Conservation (phyloP, 1,140 invertebrate species). For the Penaeus vannamei region DNA sequence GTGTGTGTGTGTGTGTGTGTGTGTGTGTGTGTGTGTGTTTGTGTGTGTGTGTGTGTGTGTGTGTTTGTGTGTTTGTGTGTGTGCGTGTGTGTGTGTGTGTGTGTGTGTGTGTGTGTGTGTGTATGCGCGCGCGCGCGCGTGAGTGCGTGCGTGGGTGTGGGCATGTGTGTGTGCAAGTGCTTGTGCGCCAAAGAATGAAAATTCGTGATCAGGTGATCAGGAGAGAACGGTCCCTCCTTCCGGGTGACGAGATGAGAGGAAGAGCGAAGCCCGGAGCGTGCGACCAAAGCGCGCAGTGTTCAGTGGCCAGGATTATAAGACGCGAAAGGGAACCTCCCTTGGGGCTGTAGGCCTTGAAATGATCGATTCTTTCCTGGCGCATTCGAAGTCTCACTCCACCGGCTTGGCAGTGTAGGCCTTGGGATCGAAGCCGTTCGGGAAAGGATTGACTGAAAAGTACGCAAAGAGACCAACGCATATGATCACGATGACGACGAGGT, state of each 20-base stretch:
- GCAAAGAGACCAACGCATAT: constrained; percentile 53
- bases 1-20: constrained; percentile 27
- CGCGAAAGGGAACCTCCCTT: not conserved
- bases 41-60: constrained; percentile 8
- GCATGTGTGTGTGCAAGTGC: not conserved
- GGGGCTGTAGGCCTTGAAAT: too few relatives aligned
- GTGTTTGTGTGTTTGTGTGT: not conserved
- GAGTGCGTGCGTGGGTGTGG: not conserved
- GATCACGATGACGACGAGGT: constrained; percentile 44
- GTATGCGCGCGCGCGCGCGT: not conserved
- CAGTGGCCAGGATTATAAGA: too few relatives aligned
- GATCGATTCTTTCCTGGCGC: not conserved
- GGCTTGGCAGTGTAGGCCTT: not conserved
- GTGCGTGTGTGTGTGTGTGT: constrained; percentile 40
- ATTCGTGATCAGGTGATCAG: too few relatives aligned
- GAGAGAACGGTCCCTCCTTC: too few relatives aligned
- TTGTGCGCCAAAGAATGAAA: not conserved
- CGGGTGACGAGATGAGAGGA: too few relatives aligned
- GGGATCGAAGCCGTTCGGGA: constrained; percentile 41
- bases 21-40: constrained; percentile 35
- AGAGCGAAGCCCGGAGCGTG: too few relatives aligned
- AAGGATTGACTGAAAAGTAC: constrained; percentile 59
- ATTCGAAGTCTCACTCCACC: not conserved
- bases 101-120: not conserved
- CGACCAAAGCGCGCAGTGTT: too few relatives aligned